Evolutionary conservation across 2,797 vertebrate genomes (phyloP), one percentile per base, ranked within the genome.

Genomic region (Potorous gilbertii): DNA sequence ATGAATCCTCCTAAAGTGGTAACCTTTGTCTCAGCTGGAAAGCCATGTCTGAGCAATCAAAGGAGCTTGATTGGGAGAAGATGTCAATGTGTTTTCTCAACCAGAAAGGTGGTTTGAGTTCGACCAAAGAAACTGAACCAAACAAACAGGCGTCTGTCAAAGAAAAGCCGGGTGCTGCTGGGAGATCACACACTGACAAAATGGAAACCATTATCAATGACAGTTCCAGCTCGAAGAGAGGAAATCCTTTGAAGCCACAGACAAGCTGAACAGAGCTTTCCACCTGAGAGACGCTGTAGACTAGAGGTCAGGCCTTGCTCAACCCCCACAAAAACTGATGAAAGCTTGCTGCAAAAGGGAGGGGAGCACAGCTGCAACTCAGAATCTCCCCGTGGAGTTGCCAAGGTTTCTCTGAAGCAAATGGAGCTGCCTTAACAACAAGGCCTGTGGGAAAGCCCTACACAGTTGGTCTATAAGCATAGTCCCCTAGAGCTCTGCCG

Each of bases 231-330:
- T 96, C n/a, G 0, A 91, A 97, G 94, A 96, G 93, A 56, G 94
- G 94, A 97, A 96, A 96, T 96, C 74, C 96, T 74, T 87, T 97
- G 94, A 98, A 98, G 96, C 92, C 96, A 56, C 55, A 95, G 92
- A 97, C 96, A 97, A 21, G 52, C 97, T 96, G 90, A 96, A 96
- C 97, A 95, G 97, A 98, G 95, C 97, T 98, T 98, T 98, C 97
- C 97, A 98, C 97, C 97, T 98, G 97, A 98, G 95, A 97, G 97
- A 95, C 91, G 91, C 94, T 97, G 74, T 96, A 95, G 93, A 92
- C 91, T 93, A 96, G 95, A 94, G 94, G 94, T 98, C 97, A 94
- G 94, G 90, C 92, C 96, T 92, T 0, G 0, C 55, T 74, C 97
- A 13, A 93, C 95, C 56, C 96, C 93, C 97, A 95, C 81, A 94